Base-by-base conservation (phyloP, 2,888 invertebrate genomes). In the Scrobipalpa costella region DNA sequence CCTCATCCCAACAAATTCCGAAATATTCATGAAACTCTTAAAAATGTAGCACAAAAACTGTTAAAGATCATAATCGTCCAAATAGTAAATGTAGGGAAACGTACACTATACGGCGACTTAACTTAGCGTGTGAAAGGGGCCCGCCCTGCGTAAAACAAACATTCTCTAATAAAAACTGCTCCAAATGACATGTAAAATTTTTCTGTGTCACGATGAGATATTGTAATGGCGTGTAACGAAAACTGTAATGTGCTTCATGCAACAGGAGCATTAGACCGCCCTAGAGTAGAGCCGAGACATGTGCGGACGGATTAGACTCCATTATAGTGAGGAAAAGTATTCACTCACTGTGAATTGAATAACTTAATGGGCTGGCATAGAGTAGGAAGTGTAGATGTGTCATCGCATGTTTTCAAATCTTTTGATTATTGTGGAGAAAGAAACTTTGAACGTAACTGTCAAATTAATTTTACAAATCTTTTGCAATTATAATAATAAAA, bases 131-230 rank as follows among this genome's bases (percentile, higher is more conserved):
- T 82, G 83, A 83, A 84, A 74, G 78, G 75, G 79, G 80, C 79
- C 88, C 86, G 84, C 87, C 88, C 85, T 79, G 74, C 71, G 74
- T 85, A 90, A 91, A 91, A 90, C 90, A 88, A 90, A 91, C 86
- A 90, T 81, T 82, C 83, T 15, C 34, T 55, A 55, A 55, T 17
- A 47, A 85, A 88, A 88, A 86, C 82, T 78, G 81, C 72, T 79
- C 85, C 84, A 89, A 90, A 91, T 90, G 88, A 89, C 89, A 90
- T 83, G 88, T 88, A 79, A 85, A 88, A 91, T 88, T 90, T 90
- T 89, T 91, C 90, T 88, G 82, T 81, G 91, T 90, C 91, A 90
- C 85, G 78, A 90, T 90, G 88, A 90, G 83, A 87, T 86, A 91
- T 89, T 84, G 84, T 91, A 90, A 91, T 90, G 90, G 84, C 75